A percentile compares a stretch with the other conserved stretches of the same genome.
Evolutionary conservation across 1,140 invertebrate genomes (phyloP).

Genomic region (Hydropsyche tenuis): DNA sequence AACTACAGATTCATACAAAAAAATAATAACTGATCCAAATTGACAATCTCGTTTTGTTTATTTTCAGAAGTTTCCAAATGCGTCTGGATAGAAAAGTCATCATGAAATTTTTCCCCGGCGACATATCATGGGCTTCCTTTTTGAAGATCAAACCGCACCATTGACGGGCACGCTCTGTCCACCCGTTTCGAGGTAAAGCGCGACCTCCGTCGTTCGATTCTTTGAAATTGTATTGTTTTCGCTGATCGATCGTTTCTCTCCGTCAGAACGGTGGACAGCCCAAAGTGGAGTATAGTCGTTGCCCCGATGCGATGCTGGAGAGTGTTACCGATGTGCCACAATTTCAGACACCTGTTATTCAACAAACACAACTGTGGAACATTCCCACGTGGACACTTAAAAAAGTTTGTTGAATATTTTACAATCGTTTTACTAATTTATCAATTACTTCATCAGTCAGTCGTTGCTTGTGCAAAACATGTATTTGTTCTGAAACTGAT

Average conservation of each 20-base stretch:
- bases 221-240: neutral
- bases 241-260: neutral
- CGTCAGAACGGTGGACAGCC: slow-evolving; percentile 30
- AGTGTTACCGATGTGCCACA: slow-evolving; percentile 64
- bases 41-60: no score
- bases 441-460: no score
- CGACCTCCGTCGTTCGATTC: slow-evolving; percentile 16
- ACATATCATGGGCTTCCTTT: slow-evolving; percentile 42
- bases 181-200: slow-evolving; percentile 40
- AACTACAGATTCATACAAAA: no score
- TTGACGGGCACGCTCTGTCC: slow-evolving; percentile 23
- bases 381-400: slow-evolving; percentile 68
- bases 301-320: slow-evolving; percentile 75
- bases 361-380: slow-evolving; percentile 64
- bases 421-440: no score
- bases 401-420: slow-evolving; percentile 61
- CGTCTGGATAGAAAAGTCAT: slow-evolving; percentile 52
- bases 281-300: slow-evolving; percentile 53
- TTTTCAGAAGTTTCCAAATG: no score
- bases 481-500: no score
- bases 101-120: slow-evolving; percentile 35
- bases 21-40: no score
- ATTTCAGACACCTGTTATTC: slow-evolving; percentile 62
- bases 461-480: no score
- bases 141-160: neutral